phyloP scores from a whole-genome alignment of 2,888 invertebrate genomes.

The Baronia brevicornis region DNA sequence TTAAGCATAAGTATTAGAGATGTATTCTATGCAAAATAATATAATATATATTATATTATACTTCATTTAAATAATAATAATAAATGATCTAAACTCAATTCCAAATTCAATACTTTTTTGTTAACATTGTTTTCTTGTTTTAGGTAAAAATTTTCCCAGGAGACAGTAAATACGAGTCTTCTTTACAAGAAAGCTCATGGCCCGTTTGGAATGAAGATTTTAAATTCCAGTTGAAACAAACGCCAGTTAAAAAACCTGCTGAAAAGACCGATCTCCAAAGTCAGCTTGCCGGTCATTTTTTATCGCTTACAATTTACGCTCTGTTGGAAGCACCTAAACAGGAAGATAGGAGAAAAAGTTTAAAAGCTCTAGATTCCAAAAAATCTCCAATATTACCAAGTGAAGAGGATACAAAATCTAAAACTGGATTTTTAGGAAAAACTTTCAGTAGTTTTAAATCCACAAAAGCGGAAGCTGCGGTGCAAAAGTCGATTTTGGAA shows the following conservation, averaged over 20 bases:
- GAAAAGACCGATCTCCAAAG: constrained; percentile 72
- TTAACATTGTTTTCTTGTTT: no score
- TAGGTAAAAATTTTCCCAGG: constrained; percentile 87
- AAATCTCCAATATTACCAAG: constrained; percentile 51
- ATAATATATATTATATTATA: no score
- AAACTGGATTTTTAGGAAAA: constrained; percentile 66
- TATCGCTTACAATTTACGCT: constrained; percentile 81
- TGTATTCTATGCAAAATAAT: no score
- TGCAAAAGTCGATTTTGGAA: constrained; percentile 71
- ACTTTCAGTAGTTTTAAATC: constrained; percentile 67
- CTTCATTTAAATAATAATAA: no score
- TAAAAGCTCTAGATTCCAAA: constrained; percentile 48
- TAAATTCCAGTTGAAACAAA: constrained; percentile 78
- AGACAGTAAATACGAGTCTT: constrained; percentile 84
- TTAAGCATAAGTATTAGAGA: no score
- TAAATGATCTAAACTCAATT: constrained; percentile 7
- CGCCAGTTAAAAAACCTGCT: constrained; percentile 63
- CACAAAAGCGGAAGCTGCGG: constrained; percentile 55
- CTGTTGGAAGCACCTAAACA: constrained; percentile 76
- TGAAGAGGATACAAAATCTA: constrained; percentile 65
- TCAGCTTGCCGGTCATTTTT: constrained; percentile 78
- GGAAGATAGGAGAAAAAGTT: constrained; percentile 52
- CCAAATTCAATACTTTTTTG: no score
- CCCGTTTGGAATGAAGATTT: constrained; percentile 88
- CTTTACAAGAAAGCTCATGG: constrained; percentile 84